These are phyloP conservation scores for Ypsolopha scabrella DNA, from an alignment of 2,888 invertebrate genomes.

Conservation along the genomic window DNA sequence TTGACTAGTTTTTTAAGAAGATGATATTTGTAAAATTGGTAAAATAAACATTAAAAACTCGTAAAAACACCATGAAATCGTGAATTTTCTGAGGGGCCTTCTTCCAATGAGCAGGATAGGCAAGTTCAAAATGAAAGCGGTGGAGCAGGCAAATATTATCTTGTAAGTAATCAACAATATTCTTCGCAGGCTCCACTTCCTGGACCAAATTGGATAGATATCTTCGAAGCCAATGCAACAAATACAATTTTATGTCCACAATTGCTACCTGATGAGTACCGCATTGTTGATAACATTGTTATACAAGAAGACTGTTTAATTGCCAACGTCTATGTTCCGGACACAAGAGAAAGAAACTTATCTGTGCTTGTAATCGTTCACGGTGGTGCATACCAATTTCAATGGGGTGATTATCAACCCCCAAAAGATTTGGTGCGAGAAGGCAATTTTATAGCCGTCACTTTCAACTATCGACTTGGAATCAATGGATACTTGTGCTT, in stretches of 20 bases:
- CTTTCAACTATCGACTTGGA: conserved; percentile 6
- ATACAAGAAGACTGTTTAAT: conserved; percentile 21
- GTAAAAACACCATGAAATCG: no score
- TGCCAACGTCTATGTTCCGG: conserved; percentile 23
- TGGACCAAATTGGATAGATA: background rate
- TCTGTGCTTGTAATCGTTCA: conserved; percentile 28
- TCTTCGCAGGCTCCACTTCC: conserved; percentile 1
- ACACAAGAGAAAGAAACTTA: conserved; percentile 14
- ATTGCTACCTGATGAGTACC: background rate
- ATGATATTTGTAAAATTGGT: no score
- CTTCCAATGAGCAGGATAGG: no score
- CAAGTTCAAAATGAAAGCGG: no score
- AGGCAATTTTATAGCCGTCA: conserved; percentile 9
- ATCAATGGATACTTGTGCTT: conserved; percentile 7
- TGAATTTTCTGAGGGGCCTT: no score
- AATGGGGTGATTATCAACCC: conserved; percentile 16
- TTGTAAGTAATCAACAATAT: background rate
- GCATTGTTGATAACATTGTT: background rate
- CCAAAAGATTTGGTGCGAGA: conserved; percentile 10
- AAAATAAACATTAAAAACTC: no score
- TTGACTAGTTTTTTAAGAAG: no score
- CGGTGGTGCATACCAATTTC: conserved; percentile 24
- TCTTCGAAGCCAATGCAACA: background rate
- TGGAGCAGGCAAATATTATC: no score
- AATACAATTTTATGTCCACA: background rate